Percentiles rank a stretch among this genome's conserved stretches.
These are phyloP conservation scores for Antheraea mylitta DNA, from an alignment of 1,140 invertebrate species.

Conservation along the genomic window DNA sequence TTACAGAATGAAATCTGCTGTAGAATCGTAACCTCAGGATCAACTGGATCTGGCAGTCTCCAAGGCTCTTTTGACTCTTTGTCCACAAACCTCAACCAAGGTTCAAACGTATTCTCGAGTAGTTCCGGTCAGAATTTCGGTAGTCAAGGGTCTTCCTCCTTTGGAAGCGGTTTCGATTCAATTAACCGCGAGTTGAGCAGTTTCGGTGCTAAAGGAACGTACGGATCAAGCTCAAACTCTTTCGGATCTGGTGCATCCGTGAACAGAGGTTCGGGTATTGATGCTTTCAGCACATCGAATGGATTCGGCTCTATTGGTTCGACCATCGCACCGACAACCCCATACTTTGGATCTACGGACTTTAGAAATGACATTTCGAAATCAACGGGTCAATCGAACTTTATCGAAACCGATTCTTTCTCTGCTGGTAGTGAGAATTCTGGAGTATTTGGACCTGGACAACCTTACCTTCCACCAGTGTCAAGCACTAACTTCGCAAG, in stretches of 20 bases:
- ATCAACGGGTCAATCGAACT: slow-evolving; percentile 49
- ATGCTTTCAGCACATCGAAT: slow-evolving; percentile 4
- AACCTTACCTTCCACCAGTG: slow-evolving; percentile 71
- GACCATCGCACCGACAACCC: slow-evolving; percentile 30
- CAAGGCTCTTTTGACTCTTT: slow-evolving; percentile 41
- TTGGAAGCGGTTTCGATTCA: neutral
- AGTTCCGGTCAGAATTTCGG: slow-evolving; percentile 33
- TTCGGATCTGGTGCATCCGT: slow-evolving; percentile 17
- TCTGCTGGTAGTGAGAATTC: slow-evolving; percentile 56
- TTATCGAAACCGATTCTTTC: slow-evolving; percentile 54
- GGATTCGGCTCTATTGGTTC: slow-evolving; percentile 29
- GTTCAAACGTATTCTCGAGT: neutral
- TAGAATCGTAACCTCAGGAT: slow-evolving; percentile 49
- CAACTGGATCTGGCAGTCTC: slow-evolving; percentile 27
- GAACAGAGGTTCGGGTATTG: slow-evolving; percentile 12
- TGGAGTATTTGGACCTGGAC: slow-evolving; percentile 53
- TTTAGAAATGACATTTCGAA: slow-evolving; percentile 38
- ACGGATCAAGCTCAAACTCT: slow-evolving; percentile 16
- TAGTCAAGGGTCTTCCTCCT: slow-evolving; percentile 11
- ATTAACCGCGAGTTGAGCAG: neutral
- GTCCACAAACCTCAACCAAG: slow-evolving; percentile 21
- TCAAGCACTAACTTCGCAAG: slow-evolving; percentile 38
- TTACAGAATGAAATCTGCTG: slow-evolving; percentile 74
- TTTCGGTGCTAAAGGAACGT: slow-evolving; percentile 10
- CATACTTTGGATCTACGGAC: slow-evolving; percentile 23